phyloP scores from a whole-genome alignment of 2,113 vertebrate genomes.

The Chrysemys picta region DNA sequence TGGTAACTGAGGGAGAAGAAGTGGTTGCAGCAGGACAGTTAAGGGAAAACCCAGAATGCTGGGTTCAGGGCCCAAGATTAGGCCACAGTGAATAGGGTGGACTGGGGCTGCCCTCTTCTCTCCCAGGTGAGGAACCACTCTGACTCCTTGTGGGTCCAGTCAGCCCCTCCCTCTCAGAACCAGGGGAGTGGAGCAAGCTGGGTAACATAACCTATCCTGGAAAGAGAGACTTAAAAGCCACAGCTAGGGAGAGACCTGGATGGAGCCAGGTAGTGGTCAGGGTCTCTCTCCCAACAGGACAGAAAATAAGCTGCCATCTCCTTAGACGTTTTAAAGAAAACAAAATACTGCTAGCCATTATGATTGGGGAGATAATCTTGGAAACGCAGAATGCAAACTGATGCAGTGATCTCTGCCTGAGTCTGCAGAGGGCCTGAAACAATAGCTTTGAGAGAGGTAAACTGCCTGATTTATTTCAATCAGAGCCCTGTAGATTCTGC shows the following conservation, averaged over 20 bases:
- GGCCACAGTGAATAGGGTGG: background rate
- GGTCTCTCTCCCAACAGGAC: no score
- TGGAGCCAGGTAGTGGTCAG: no score
- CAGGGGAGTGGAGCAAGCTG: background rate
- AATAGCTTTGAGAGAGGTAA: no score
- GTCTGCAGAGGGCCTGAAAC: no score
- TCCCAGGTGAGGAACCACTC: background rate
- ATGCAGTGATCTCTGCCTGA: background rate
- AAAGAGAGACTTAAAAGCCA: no score
- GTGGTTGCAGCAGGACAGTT: background rate
- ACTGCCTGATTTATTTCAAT: no score
- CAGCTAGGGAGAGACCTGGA: no score
- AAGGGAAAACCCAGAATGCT: background rate
- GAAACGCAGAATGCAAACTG: background rate
- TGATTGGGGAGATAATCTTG: background rate
- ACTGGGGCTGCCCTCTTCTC: background rate
- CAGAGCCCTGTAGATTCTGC: no score
- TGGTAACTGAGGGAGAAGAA: background rate
- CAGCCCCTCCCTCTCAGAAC: background rate
- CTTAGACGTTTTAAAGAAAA: no score
- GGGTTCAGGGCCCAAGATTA: accelerated
- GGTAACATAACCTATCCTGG: background rate
- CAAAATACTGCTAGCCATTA: no score
- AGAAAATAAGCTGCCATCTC: no score
- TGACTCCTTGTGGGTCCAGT: background rate